Evolutionary conservation across 2,888 invertebrate species (phyloP).

Genomic region (Hymenopus coronatus): DNA sequence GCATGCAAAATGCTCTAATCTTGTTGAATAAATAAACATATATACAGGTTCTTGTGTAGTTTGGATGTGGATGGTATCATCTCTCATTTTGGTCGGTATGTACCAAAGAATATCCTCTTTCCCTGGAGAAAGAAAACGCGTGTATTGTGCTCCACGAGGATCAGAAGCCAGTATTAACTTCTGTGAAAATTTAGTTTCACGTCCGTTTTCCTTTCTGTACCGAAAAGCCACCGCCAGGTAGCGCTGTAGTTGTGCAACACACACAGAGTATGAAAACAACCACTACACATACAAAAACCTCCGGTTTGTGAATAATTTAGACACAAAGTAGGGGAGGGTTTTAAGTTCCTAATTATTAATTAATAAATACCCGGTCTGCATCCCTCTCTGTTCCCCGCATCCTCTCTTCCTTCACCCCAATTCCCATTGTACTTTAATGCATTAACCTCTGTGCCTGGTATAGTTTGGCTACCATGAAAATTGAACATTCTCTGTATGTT

Average conservation of each 20-base stretch:
- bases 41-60: not conserved
- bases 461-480: not conserved
- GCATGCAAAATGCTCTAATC: not conserved
- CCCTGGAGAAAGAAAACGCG: not conserved
- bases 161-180: not conserved
- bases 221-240: not conserved
- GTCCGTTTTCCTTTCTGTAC: constrained; percentile 7
- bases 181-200: constrained; percentile 1
- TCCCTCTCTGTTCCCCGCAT: not conserved
- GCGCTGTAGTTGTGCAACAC: not conserved
- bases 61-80: not conserved
- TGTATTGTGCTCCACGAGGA: not conserved
- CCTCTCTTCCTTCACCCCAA: not conserved
- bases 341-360: constrained; percentile 29
- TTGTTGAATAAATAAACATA: not conserved
- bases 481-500: not conserved
- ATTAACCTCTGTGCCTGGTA: constrained; percentile 17
- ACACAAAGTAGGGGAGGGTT: constrained; percentile 23
- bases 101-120: not conserved
- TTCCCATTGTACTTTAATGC: constrained; percentile 23
- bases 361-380: constrained; percentile 25
- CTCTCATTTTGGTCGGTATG: not conserved
- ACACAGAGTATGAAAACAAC: not conserved
- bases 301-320: constrained; percentile 22
- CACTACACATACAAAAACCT: constrained; percentile 31